Percentiles rank a stretch among this genome's conserved stretches.
phyloP scores from a whole-genome alignment of 2,888 invertebrate genomes.

The Lycocerus yunnanus region DNA sequence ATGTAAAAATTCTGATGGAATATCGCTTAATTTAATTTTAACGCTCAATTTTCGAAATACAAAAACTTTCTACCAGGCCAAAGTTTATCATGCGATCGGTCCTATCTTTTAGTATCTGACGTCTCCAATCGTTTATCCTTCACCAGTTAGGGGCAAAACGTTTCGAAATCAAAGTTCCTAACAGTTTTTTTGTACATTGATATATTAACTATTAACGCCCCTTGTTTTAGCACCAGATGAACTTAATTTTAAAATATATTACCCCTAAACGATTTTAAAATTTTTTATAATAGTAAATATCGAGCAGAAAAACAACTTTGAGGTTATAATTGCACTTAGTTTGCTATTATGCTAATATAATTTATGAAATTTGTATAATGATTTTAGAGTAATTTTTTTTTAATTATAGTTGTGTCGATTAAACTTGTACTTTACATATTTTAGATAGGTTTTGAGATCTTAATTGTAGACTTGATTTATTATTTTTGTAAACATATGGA shows the following conservation, averaged over 20 bases:
- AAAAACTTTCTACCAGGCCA: background rate
- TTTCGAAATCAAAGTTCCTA: background rate
- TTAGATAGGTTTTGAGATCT: background rate
- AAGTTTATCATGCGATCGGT: background rate
- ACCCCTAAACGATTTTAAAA: background rate
- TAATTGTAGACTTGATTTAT: background rate
- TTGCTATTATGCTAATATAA: background rate
- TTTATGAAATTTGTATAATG: background rate
- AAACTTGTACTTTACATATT: slow-evolving; percentile 1
- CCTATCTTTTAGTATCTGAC: background rate
- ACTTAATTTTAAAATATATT: background rate
- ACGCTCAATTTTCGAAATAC: background rate
- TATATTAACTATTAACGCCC: slow-evolving; percentile 24
- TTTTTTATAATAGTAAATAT: background rate
- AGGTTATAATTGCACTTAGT: background rate
- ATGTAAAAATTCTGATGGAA: background rate
- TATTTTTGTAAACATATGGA: background rate
- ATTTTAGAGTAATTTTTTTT: background rate
- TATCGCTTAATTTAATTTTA: background rate
- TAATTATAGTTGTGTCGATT: background rate
- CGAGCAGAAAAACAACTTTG: background rate
- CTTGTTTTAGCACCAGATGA: slow-evolving; percentile 11
- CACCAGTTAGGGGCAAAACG: background rate
- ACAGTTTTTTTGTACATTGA: slow-evolving; percentile 6
- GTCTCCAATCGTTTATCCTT: background rate